phyloP scores from a whole-genome alignment of 2,113 vertebrate species.

The Anarhynchus alexandrinus region DNA sequence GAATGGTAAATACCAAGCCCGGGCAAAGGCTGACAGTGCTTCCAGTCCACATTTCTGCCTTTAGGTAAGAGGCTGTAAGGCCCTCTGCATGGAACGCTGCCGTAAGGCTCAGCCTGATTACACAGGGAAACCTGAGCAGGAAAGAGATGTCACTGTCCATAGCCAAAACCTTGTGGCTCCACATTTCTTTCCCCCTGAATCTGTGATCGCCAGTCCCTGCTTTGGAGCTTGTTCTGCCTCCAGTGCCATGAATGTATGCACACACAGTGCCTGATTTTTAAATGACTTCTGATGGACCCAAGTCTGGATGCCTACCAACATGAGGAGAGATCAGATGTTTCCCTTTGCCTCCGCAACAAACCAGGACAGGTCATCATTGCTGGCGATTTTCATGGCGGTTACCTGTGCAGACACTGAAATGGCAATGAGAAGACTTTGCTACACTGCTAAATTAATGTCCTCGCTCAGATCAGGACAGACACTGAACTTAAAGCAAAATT shows the following conservation, averaged over 20 bases:
- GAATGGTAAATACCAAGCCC: background rate
- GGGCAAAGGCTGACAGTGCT: background rate
- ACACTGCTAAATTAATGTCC: background rate
- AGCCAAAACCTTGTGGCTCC: background rate
- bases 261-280: background rate
- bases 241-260: rapidly evolving
- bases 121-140: background rate
- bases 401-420: background rate
- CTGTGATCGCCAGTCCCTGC: rapidly evolving
- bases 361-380: rapidly evolving
- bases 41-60: background rate
- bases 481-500: background rate
- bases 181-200: rapidly evolving
- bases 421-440: background rate
- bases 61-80: background rate
- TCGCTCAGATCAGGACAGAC: background rate
- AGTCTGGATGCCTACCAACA: background rate
- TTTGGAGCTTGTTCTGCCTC: background rate
- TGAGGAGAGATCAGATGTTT: background rate
- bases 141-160: background rate
- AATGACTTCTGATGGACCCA: background rate
- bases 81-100: background rate
- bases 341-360: rapidly evolving
- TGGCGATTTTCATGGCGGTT: background rate
- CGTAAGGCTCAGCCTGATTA: background rate